Evolutionary conservation across 1,140 invertebrate genomes (phyloP).

Genomic region (Leptonema lineaticorne): DNA sequence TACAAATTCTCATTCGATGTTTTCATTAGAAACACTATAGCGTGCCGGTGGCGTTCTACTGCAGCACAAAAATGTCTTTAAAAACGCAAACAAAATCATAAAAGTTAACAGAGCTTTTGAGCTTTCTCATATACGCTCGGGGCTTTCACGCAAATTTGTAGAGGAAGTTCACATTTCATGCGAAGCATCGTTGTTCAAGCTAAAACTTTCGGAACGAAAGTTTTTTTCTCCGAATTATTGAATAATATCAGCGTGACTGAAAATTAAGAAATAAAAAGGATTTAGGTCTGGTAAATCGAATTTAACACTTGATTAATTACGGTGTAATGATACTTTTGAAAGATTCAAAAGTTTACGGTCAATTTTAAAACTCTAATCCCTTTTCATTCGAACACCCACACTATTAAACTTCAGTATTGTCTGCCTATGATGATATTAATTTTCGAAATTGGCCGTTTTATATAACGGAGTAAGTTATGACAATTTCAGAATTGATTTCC

Average conservation of each 20-base stretch:
- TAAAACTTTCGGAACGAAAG: neutral
- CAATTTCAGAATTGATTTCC: too few species aligned
- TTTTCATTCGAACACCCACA: neutral
- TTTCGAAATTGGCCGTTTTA: neutral
- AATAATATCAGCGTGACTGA: neutral
- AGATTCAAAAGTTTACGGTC: conserved; percentile 3
- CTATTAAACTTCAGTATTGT: neutral
- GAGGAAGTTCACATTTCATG: too few species aligned
- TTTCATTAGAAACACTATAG: neutral
- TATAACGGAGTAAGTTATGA: too few species aligned
- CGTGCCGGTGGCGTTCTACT: too few species aligned
- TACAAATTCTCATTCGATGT: neutral
- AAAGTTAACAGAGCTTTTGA: too few species aligned
- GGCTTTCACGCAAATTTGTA: too few species aligned
- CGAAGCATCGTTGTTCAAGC: neutral
- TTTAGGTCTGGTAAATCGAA: too few species aligned
- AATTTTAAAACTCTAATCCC: too few species aligned
- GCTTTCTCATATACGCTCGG: too few species aligned
- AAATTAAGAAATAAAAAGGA: too few species aligned
- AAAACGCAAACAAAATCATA: too few species aligned
- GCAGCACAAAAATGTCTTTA: too few species aligned
- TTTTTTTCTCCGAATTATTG: neutral
- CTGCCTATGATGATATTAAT: conserved; percentile 2
- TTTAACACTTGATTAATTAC: neutral
- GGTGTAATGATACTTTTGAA: neutral